Percentiles rank a stretch among this genome's conserved stretches.
Evolutionary conservation across 2,797 vertebrate species (phyloP).

Genomic region (Petrocephalus sullivani): DNA sequence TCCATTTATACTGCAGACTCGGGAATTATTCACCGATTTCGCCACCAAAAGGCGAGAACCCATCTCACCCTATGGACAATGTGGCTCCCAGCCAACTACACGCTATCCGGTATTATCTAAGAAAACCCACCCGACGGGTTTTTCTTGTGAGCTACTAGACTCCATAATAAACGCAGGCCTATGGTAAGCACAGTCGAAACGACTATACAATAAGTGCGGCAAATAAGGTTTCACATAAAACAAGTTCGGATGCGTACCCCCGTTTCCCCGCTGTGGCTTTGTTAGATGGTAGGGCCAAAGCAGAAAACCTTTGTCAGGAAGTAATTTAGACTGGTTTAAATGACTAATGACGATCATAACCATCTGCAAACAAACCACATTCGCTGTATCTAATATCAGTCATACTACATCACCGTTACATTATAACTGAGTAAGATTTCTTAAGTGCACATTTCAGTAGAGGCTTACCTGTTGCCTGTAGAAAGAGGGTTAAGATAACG

Average conservation of each 20-base stretch:
- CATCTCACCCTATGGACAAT: background rate
- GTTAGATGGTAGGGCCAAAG: background rate
- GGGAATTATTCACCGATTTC: too few species aligned
- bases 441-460: background rate
- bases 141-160: background rate
- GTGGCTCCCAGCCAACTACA: background rate
- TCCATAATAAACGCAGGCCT: background rate
- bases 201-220: background rate
- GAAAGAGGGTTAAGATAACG: background rate
- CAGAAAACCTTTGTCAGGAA: background rate
- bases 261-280: background rate
- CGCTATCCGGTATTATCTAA: background rate
- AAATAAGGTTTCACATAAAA: background rate
- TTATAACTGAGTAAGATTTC: background rate
- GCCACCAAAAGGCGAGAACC: background rate
- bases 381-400: background rate
- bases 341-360: background rate
- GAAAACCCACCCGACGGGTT: background rate
- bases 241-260: background rate
- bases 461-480: background rate
- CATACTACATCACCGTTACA: background rate
- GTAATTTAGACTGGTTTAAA: background rate
- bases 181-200: background rate
- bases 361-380: background rate
- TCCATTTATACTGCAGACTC: background rate